A percentile compares a stretch with the other conserved stretches of the same genome.
Conservation (phyloP, 2,113 vertebrate species). For the Dicentrarchus labrax region DNA sequence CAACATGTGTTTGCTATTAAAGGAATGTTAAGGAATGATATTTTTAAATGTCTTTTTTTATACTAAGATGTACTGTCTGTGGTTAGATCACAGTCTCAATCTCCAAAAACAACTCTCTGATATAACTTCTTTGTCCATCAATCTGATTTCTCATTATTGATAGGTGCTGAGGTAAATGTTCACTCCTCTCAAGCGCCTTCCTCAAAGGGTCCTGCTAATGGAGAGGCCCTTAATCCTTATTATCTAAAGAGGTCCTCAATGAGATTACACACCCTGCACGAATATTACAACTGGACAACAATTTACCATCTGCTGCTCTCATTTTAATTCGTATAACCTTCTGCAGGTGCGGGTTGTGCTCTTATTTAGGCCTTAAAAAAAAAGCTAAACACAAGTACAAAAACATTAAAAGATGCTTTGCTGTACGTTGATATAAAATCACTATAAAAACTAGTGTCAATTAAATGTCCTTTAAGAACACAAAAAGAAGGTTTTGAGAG, state of each 20-base stretch:
- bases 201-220: conserved; percentile 22
- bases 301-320: conserved; percentile 64
- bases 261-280: conserved; percentile 71
- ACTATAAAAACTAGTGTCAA: too few relatives aligned
- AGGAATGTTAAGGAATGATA: conserved; percentile 12
- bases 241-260: conserved; percentile 68
- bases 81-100: background rate
- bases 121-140: background rate
- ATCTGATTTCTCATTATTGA: background rate
- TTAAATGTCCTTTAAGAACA: too few relatives aligned
- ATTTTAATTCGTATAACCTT: background rate
- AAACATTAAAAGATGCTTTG: too few relatives aligned
- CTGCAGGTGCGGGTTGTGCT: background rate
- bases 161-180: background rate
- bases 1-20: background rate
- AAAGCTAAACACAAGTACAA: background rate
- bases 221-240: conserved; percentile 71
- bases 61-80: background rate
- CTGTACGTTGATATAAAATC: too few relatives aligned
- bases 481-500: too few relatives aligned
- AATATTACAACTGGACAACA: conserved; percentile 48
- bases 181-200: conserved; percentile 20
- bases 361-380: background rate
- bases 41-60: background rate
- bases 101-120: background rate